Base-by-base conservation (phyloP, 2,888 invertebrate genomes). In the Caenorhabditis becei region DNA sequence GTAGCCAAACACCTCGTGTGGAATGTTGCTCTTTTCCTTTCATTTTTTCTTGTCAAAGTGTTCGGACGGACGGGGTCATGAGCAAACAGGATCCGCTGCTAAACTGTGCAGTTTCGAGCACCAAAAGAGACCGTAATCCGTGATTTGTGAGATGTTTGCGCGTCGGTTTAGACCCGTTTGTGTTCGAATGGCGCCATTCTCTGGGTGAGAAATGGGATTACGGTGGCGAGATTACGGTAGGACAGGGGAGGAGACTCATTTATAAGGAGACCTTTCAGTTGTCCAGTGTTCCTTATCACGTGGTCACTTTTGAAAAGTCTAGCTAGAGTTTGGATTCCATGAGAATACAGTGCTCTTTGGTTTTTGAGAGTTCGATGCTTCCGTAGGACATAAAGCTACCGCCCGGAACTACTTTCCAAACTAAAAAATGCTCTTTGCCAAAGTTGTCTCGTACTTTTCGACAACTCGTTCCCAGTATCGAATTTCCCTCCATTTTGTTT, bases 71-170 rank as follows among this genome's bases (percentile, higher is more conserved):
- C 20, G 54, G 53, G 75, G 75, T 66, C 75, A 75, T 61, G 66
- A 66, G 74, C 51, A 74, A 74, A 74, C 23, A 56, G 54, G 26
- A 71, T 28, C 41, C 53, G 65, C 41, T 65, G 58, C 66, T 59
- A 61, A 75, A 75, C 75, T 74, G 49, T 75, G 53, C 66, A 75
- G 75, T 75, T 75, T 58, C 49, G 26, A 41, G 41, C 41, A 41
- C 41, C 14, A 41, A 54, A 26, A 61, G 20, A 24, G 65, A 41
- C 49, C 47, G 28, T 75, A 75, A 75, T 59, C 59, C 61, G 75
- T 67, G 75, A 75, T 67, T 66, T 66, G 65, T 58, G 28, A 47
- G 71, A 24, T 75, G 61, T 75, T 66, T 75, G 75, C 66, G 66
- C 75, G 66, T 49, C 66, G 53, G 61, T 66, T 66, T 66, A 75